Base-by-base conservation (phyloP, 2,888 invertebrate genomes). In the Sceliomorpha sp. region DNA sequence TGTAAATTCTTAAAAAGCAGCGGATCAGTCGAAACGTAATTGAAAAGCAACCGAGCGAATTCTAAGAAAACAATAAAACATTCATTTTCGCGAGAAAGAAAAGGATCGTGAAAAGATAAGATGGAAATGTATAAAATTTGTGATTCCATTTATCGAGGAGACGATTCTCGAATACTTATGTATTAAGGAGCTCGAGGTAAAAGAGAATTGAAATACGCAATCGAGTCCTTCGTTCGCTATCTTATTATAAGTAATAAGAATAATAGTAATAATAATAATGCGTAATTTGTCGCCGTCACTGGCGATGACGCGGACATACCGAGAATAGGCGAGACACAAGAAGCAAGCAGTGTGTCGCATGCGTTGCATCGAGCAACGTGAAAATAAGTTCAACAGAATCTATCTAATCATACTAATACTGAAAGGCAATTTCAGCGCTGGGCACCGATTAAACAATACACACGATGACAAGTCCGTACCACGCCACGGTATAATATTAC, bases 221-320 rank as follows among this genome's bases (percentile, higher is more conserved):
- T 70, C 70, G 56, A 70, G 70, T 51, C 70, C 64, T 70, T 70
- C 66, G 53, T 66, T 70, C 40, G 55, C 70, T 66, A 62, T 66
- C 70, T 70, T 70, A 70, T 70, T 62, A 70, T 60, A 70, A 66
- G 40, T 70, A 70, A 66, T 70, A 68, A 64, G 59, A 67, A 68
- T 68, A 72, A 67, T 63, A 60, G 56, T 68, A 64, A 69, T 69
- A 66, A 69, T 72, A 64, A 70, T 70, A 60, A 70, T 70, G 66
- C 56, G 42, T 66, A 70, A 70, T 70, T 70, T 66, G 64, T 70
- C 70, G 66, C 66, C 70, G 53, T 62, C 60, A 56, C 44, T 20
- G 62, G 40, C 50, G 60, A 66, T 70, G 66, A 70, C 70, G 66
- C 59, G 59, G 50, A 50, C 40, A 36, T 66, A 66, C 62, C 47